These are phyloP conservation scores for Megastigmus dorsalis DNA, from an alignment of 2,888 invertebrate genomes.

Conservation along the genomic window DNA sequence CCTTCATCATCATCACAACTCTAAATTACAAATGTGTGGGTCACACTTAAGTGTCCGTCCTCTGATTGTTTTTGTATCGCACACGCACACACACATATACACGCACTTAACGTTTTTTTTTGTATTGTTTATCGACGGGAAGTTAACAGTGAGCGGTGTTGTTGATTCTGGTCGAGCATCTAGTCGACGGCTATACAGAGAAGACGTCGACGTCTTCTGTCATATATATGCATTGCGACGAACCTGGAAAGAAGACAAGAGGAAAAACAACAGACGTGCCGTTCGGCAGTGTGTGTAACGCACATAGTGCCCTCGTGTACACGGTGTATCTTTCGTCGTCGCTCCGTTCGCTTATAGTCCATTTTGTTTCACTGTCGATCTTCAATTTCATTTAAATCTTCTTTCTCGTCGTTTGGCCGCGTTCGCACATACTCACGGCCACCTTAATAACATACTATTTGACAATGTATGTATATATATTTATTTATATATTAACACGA, in stretches of 20 bases:
- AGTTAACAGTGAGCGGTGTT: not conserved
- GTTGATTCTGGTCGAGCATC: not conserved
- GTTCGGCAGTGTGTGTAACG: slow-evolving; percentile 46
- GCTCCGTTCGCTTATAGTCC: not conserved
- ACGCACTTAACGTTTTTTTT: slow-evolving; percentile 10
- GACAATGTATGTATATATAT: slow-evolving; percentile 55
- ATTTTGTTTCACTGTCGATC: not conserved
- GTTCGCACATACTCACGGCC: slow-evolving; percentile 19
- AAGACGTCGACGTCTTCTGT: not conserved
- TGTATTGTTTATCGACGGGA: not conserved
- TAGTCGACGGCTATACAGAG: not conserved
- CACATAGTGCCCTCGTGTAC: slow-evolving; percentile 22
- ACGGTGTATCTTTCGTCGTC: slow-evolving; percentile 9
- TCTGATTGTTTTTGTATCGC: slow-evolving; percentile 56
- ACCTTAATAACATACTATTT: slow-evolving; percentile 45
- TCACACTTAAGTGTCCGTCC: slow-evolving; percentile 71
- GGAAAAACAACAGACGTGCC: slow-evolving; percentile 31
- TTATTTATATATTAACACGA: slow-evolving; percentile 61
- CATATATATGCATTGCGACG: too few species aligned
- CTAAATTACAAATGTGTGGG: slow-evolving; percentile 64
- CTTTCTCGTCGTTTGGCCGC: not conserved
- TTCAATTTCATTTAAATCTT: slow-evolving; percentile 25
- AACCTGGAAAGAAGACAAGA: slow-evolving; percentile 31
- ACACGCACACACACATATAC: slow-evolving; percentile 54
- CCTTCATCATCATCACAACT: slow-evolving; percentile 57